These are phyloP conservation scores for Aythya fuligula DNA, from an alignment of 2,797 vertebrate genomes.

Conservation along the genomic window DNA sequence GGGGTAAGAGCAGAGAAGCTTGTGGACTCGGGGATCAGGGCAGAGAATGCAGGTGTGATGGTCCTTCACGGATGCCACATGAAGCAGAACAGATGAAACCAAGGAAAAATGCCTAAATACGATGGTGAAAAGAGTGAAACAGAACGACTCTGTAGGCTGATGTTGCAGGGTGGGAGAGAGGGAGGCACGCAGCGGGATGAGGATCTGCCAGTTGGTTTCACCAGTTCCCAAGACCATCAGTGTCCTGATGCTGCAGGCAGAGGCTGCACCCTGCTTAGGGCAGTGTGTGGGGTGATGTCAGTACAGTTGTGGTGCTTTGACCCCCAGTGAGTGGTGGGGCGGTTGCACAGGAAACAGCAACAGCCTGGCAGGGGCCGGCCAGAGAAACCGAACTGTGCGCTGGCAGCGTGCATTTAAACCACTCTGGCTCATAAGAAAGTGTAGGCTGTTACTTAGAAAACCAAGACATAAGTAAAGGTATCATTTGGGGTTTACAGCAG, in stretches of 20 bases:
- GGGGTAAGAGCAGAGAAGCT: not conserved
- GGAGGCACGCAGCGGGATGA: not conserved
- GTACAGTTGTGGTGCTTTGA: fast-evolving
- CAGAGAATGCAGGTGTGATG: not conserved
- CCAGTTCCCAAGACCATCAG: not conserved
- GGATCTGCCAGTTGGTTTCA: not conserved
- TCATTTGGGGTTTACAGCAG: not conserved
- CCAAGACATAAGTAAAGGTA: not conserved
- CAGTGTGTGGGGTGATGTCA: not conserved
- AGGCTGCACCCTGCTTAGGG: not conserved
- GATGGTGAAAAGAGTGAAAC: not conserved
- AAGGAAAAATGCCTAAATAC: not conserved
- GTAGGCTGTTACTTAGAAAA: not conserved
- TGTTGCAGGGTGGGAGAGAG: not conserved
- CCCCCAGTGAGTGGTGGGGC: not conserved
- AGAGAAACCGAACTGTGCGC: not conserved
- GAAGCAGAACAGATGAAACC: not conserved
- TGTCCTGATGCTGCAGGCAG: not conserved
- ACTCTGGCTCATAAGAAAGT: not conserved
- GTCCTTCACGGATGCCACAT: not conserved
- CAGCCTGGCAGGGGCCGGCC: not conserved
- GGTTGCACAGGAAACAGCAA: not conserved
- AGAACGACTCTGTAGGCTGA: not conserved
- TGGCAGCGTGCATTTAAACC: not conserved
- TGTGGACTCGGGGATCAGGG: fast-evolving